Base-by-base conservation (phyloP, 2,797 vertebrate genomes). In the Dendrocincla tyrannina region DNA sequence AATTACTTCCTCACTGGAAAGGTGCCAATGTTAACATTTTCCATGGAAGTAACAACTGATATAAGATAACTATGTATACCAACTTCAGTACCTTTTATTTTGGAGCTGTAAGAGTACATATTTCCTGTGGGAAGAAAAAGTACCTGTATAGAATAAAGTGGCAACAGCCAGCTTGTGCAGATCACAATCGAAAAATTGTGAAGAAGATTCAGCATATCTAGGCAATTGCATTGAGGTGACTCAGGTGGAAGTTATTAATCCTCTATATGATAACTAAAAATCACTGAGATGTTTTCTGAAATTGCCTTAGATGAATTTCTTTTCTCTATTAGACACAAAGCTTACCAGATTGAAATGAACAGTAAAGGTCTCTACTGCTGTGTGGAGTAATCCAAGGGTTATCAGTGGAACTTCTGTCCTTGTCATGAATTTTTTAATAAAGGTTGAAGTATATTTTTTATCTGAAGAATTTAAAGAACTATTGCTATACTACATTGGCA, bases 1-100 rank as follows among this genome's bases (percentile, higher is more conserved):
- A 95, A 79, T 63, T 17, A 52, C 32, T 94, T 94, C 90, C 94
- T 76, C 39, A 74, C 23, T 59, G 50, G 76, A 91, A 92, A 93
- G 25, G n/a, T 85, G 63, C 74, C 67, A 73, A 16, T 33, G 47
- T 59, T 89, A 89, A 91, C 10, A 87, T 79, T 95, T 92, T 58
- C 62, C 70, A 55, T 39, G 55, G 53, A 88, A 82, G 56, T 46
- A 87, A 72, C 18, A 79, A 17, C n/a, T 84, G 86, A 82, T 72
- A 76, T 53, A 73, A 92, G 37, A 58, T 67, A 87, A 59, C 19
- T 35, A 9, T 42, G 55, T 55, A 15, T 35, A 89, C 62, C 59
- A 73, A 35, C 50, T 62, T 50, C n/a, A 58, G 17, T 76, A 56
- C 13, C 8, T 72, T 95, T 89, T 81, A 42, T 84, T 74, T 73